phyloP scores from a whole-genome alignment of 1,140 invertebrate genomes.

The Sarcophaga bullata region DNA sequence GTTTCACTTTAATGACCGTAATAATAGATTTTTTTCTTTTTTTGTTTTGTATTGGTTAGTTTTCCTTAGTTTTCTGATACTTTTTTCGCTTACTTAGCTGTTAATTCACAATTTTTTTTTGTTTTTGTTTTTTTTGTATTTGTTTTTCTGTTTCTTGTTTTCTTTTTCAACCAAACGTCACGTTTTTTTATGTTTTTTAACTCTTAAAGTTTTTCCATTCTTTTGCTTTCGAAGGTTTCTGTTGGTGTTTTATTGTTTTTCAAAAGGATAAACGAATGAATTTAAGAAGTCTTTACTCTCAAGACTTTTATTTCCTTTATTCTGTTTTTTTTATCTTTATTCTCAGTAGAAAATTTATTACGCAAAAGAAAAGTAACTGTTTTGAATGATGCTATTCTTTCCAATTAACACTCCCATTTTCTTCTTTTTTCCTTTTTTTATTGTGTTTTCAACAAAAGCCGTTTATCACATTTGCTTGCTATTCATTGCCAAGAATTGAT shows the following conservation, averaged over 20 bases:
- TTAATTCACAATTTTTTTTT: no score
- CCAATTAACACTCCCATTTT: not conserved
- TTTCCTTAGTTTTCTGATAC: no score
- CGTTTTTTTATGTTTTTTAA: not conserved
- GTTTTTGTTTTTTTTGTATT: no score
- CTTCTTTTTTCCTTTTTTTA: not conserved
- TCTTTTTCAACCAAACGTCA: no score
- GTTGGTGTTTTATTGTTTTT: not conserved
- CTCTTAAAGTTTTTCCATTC: not conserved
- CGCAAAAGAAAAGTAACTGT: not conserved
- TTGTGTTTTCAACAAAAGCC: not conserved
- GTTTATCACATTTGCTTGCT: not conserved
- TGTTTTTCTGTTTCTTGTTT: no score
- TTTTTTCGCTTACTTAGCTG: no score
- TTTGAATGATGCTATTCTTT: not conserved
- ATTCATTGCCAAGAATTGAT: not conserved
- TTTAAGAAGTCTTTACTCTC: not conserved
- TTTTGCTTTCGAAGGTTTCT: not conserved
- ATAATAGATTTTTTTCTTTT: not conserved
- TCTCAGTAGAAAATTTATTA: not conserved
- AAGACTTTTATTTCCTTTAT: not conserved
- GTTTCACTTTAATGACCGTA: conserved; percentile 3
- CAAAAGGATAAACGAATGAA: not conserved
- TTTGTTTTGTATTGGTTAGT: not conserved
- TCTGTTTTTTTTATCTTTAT: not conserved